Evolutionary conservation across 1,140 invertebrate genomes (phyloP), one percentile per base, ranked within the genome.

Genomic region (Monomorium pharaonis): DNA sequence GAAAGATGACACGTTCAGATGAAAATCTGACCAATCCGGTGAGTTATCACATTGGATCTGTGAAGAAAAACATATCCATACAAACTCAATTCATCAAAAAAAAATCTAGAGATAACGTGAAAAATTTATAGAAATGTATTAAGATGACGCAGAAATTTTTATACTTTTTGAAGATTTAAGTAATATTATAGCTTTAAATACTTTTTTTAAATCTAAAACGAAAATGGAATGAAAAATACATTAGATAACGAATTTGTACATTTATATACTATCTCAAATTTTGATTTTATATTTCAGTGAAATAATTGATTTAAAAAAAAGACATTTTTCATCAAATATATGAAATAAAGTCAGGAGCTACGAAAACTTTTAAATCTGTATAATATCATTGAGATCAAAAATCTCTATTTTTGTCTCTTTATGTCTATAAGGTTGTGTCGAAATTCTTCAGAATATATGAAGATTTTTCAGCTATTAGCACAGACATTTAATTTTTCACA

Each of bases 1-100:
- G 0, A 67, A 9, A 16, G 87, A 44, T 7, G 86, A 16, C 5
- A 77, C 70, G 0, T 42, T 10, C 3, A 88, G 1, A 18, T 83
- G 42, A 65, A 92, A 94, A 21, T 90, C 60, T 3, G 60, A 24
- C 92, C 92, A 93, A 14, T 86, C 30, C 9, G 86, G 60, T 4
- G 75, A 72, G 9, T 87, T 86, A 16, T 9, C 14, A 67, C 92
- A 94, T 30, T 70, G 10, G 3, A 86, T 78, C 89, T 90, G 16
- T 14, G 42, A 18, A 42, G 54, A 47, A 83, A 14, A 49, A 49
- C 37, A 33, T 3, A 44, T 16, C 18, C 1, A 58, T 56, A 5
- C 2, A 77, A 67, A 33, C 1, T 78, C 9, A 9, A 65, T 24
- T 10, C 24, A 16, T 47, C 14, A 24, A 27, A 47, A 67, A 65